phyloP scores from a whole-genome alignment of 2,113 vertebrate species.

The Centropus bengalensis region DNA sequence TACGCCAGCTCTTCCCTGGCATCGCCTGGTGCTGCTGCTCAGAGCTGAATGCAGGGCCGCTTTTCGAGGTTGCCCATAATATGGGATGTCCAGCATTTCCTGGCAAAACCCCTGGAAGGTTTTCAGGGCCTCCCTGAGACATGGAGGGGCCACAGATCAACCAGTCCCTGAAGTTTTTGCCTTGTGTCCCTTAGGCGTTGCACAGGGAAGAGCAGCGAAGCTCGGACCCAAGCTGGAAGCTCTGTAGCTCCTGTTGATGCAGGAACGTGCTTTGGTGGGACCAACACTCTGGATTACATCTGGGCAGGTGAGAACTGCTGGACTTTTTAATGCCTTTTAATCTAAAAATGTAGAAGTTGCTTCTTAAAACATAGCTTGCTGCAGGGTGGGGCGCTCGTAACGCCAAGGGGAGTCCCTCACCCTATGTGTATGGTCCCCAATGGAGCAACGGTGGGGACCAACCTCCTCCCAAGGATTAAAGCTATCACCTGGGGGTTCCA shows the following conservation, averaged over 20 bases:
- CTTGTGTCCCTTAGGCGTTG: neutral
- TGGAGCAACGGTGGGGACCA: neutral
- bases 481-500: rapidly evolving
- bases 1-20: neutral
- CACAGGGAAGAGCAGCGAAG: neutral
- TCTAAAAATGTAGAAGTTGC: neutral
- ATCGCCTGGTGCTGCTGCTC: neutral
- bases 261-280: rapidly evolving
- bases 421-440: rapidly evolving
- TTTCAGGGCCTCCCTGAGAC: neutral
- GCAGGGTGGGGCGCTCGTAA: neutral
- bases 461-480: neutral
- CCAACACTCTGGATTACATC: neutral
- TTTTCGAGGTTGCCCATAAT: too few relatives aligned
- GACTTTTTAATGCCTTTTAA: neutral
- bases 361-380: neutral
- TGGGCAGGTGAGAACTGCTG: neutral
- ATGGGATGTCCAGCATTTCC: neutral
- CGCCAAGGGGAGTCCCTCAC: neutral
- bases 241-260: rapidly evolving
- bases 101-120: neutral
- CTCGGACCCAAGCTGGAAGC: neutral
- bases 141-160: neutral
- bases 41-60: rapidly evolving
- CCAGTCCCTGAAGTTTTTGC: rapidly evolving